Conservation (phyloP, 2,888 invertebrate species). For the Thereva unica region DNA sequence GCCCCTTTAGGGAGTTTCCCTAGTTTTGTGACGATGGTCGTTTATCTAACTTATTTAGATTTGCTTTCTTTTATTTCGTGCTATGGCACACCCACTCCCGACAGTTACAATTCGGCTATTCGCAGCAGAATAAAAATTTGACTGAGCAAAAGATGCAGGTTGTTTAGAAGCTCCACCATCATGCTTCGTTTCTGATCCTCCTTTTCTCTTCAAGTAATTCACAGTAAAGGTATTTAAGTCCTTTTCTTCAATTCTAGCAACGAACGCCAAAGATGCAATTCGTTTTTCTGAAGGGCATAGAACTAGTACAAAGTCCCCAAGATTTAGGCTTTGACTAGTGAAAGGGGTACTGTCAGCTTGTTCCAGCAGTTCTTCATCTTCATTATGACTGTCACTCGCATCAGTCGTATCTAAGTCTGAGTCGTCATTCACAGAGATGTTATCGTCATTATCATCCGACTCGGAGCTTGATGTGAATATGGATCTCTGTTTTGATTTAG, state of each 20-base stretch:
- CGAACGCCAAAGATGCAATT: slow-evolving; percentile 14
- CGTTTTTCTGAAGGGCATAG: slow-evolving; percentile 15
- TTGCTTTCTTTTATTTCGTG: no score
- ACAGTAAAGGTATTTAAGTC: no score
- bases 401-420: slow-evolving; percentile 11
- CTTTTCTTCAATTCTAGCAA: no score
- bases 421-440: slow-evolving; percentile 8
- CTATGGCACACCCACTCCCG: no score
- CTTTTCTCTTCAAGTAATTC: slow-evolving; percentile 18
- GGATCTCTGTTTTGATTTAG: slow-evolving; percentile 17
- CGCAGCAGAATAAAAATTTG: no score
- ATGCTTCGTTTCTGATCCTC: background rate
- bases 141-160: no score
- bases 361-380: slow-evolving; percentile 18
- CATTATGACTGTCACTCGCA: slow-evolving; percentile 17
- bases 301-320: slow-evolving; percentile 19
- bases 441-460: slow-evolving; percentile 14
- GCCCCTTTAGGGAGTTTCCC: no score
- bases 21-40: no score
- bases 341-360: slow-evolving; percentile 18
- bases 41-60: no score
- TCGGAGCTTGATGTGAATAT: slow-evolving; percentile 8
- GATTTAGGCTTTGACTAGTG: slow-evolving; percentile 9
- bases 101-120: no score
- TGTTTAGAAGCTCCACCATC: no score